These are phyloP conservation scores for Clostera curtula DNA, from an alignment of 2,888 invertebrate species.

Conservation along the genomic window DNA sequence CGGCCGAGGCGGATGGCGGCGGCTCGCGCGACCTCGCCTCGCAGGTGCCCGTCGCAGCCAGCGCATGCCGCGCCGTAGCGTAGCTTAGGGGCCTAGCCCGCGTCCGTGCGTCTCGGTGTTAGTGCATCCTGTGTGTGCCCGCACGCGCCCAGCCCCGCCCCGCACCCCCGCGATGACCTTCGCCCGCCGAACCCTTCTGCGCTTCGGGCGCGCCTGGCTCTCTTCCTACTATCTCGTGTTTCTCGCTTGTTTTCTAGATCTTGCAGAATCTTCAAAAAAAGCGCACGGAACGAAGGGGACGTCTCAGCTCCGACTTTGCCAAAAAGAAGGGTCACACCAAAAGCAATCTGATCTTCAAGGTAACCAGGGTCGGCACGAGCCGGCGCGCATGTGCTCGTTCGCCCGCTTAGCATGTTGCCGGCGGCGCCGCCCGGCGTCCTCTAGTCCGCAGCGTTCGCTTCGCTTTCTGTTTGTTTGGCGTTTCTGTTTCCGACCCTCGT, in stretches of 20 bases:
- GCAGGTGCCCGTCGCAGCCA: no score
- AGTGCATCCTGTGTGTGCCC: slow-evolving; percentile 62
- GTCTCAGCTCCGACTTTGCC: slow-evolving; percentile 94
- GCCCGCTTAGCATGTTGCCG: slow-evolving; percentile 73
- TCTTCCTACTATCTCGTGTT: slow-evolving; percentile 88
- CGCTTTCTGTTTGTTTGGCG: slow-evolving; percentile 67
- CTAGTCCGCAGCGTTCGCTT: slow-evolving; percentile 68
- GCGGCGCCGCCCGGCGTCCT: slow-evolving; percentile 64
- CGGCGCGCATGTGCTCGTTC: slow-evolving; percentile 75
- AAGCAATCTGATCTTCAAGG: slow-evolving; percentile 99
- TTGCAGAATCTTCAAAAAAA: slow-evolving; percentile 99
- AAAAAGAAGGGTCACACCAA: slow-evolving; percentile 96
- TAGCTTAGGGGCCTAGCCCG: slow-evolving; percentile 65
- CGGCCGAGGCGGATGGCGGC: slow-evolving; percentile 54
- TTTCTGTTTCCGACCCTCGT: slow-evolving; percentile 59
- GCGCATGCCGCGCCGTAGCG: slow-evolving; percentile 49
- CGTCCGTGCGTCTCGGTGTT: slow-evolving; percentile 60
- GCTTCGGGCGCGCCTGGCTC: slow-evolving; percentile 69
- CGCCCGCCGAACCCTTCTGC: slow-evolving; percentile 52
- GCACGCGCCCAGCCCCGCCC: slow-evolving; percentile 45
- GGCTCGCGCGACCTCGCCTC: slow-evolving; percentile 67
- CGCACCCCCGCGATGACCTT: slow-evolving; percentile 46
- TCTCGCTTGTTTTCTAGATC: slow-evolving; percentile 96
- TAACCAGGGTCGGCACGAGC: slow-evolving; percentile 83
- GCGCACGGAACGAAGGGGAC: slow-evolving; percentile 97